phyloP scores from a whole-genome alignment of 2,797 vertebrate species.

The Acipenser ruthenus region DNA sequence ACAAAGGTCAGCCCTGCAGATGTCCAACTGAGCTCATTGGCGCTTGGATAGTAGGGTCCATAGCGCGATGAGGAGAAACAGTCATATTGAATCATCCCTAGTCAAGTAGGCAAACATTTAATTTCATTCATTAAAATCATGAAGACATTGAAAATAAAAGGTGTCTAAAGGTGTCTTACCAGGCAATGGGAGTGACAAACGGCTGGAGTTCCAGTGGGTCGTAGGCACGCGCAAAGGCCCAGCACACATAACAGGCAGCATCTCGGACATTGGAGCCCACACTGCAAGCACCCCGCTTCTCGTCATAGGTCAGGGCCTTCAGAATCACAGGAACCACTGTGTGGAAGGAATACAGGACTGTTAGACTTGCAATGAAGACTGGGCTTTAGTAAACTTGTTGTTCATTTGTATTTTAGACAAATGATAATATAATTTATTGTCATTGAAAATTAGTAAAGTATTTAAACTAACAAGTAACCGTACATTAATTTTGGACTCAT shows the following conservation, averaged over 20 bases:
- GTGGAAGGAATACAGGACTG: too few relatives aligned
- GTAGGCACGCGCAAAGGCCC: conserved; percentile 93
- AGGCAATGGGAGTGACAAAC: conserved; percentile 77
- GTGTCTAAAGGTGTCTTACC: conserved; percentile 47
- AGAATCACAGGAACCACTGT: conserved; percentile 83
- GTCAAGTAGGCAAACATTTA: conserved; percentile 37
- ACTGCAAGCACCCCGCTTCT: conserved; percentile 86
- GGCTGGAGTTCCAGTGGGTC: conserved; percentile 78
- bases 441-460: too few relatives aligned
- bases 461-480: too few relatives aligned
- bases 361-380: too few relatives aligned
- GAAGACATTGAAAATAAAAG: not conserved
- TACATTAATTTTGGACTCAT: too few relatives aligned
- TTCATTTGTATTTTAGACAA: too few relatives aligned
- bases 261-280: conserved; percentile 86
- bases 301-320: conserved; percentile 81
- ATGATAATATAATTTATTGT: too few relatives aligned
- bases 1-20: too few relatives aligned
- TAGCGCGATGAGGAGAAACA: not conserved
- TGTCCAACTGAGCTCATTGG: too few relatives aligned
- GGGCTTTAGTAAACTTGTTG: too few relatives aligned
- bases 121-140: conserved; percentile 37
- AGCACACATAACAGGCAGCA: conserved; percentile 90
- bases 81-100: conserved; percentile 7
- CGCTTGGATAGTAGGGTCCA: conserved; percentile 5